Base-by-base conservation (phyloP, 2,113 vertebrate genomes). In the Genyomyrus donnyi region DNA sequence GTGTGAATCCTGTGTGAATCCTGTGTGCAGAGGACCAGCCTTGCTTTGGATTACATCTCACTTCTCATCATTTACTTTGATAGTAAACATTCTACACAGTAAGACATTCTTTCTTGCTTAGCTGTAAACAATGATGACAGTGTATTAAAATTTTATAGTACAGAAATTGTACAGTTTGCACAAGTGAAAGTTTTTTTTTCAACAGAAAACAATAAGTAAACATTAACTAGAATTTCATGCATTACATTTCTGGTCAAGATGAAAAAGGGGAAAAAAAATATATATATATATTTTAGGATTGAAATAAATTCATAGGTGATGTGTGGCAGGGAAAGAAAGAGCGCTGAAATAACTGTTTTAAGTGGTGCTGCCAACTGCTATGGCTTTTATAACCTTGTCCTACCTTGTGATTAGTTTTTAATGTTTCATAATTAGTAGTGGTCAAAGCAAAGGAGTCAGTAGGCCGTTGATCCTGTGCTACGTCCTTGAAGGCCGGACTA, bases 341-440 rank as follows among this genome's bases (percentile, higher is more conserved):
- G 91, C 88, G 89, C 66, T 50, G 91, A 91, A 90, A 91, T 86
- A 92, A 92, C 92, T 90, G 83, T 92, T 92, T 89, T 91, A 92
- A 92, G 91, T 92, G 92, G 91, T 92, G 92, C 91, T 91, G 92
- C 91, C 88, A 93, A 92, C 91, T 92, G 92, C 91, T 92, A 91
- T 92, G 91, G 94, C 93, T 95, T 94, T 93, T 92, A 92, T 93
- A 94, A 95, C 94, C 94, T 95, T 94, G 94, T 91, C 89, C 92
- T 93, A 91, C 89, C 92, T 91, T 94, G 94, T 94, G 94, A 95
- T 95, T 94, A 94, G 94, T 90, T 94, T 95, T 96, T 95, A 95
- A 95, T 95, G 94, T 95, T 91, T 94, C 93, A 94, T 95, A 96
- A 96, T 96, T 95, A 95, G 93, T 94, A 90, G 93, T 92, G 94